Evolutionary conservation across 2,113 vertebrate genomes (phyloP), one percentile per base, ranked within the genome.

Genomic region (Microtus oregoni): DNA sequence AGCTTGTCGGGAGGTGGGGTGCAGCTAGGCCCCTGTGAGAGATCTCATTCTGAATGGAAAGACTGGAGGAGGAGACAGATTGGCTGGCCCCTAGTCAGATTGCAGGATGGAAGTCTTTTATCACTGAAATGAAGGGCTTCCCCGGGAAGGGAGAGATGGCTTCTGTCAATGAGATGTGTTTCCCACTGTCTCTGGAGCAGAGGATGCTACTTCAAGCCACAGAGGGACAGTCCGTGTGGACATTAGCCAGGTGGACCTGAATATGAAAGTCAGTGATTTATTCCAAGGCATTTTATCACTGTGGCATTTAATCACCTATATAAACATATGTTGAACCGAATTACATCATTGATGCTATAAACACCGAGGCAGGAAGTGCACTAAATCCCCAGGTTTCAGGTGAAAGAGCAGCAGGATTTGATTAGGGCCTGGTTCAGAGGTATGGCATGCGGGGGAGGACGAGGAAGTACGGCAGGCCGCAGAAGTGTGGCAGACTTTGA

Each of bases 321-420:
- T 35, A 82, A 95, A 86, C 44, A 92, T 94, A 77, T 79, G 95
- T 86, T 86, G 95, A 55, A 55, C 0, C 50, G 77, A 94, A 73
- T 93, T 28, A 91, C 35, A 35, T 94, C 92, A 92, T 63, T n/a
- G 50, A 86, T 58, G 44, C 20, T 77, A 85, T 3, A 44, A 82
- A 32, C 67, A 32, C 58, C 28, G 32, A 38, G 38, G 83, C 52
- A 41, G 44, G 79, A 35, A 22, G n/a, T 83, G 20, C 5, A 68
- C 81, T 92, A 81, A 89, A 63, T 7, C 44, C 63, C 92, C 65
- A 19, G 88, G 81, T 89, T 73, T 28, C 35, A 81, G 76, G 86
- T 55, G 58, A 89, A 8, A 78, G 67, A 68, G 47, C 35, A 30
- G 63, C 44, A 67, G 30, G 67, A 24, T 13, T n/a, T 52, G 44